Evolutionary conservation across 2,888 invertebrate genomes (phyloP).

Genomic region (Ornithoptera alexandrae): DNA sequence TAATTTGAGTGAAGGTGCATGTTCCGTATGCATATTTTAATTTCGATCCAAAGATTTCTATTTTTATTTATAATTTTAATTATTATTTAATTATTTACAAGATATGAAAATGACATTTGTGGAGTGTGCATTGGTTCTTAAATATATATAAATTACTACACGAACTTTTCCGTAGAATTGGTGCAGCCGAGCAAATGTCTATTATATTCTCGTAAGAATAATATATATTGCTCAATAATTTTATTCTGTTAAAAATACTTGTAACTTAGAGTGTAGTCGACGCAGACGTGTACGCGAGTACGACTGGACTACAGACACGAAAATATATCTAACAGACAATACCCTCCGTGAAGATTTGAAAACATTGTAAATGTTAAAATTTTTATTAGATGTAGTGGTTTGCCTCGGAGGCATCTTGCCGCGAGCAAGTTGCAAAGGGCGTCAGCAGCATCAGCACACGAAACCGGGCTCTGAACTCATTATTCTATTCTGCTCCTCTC

Average conservation of each 20-base stretch:
- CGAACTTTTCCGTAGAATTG: slow-evolving; percentile 73
- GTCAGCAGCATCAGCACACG: slow-evolving; percentile 58
- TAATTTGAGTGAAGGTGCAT: slow-evolving; percentile 73
- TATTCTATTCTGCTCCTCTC: slow-evolving; percentile 53
- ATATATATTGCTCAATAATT: slow-evolving; percentile 77
- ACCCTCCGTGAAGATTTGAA: slow-evolving; percentile 75
- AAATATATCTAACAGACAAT: slow-evolving; percentile 75
- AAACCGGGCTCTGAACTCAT: slow-evolving; percentile 53
- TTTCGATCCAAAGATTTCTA: slow-evolving; percentile 78
- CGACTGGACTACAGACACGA: slow-evolving; percentile 67
- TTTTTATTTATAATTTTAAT: slow-evolving; percentile 55
- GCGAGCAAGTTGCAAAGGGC: slow-evolving; percentile 61
- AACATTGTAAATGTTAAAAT: slow-evolving; percentile 66
- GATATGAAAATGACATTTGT: slow-evolving; percentile 73
- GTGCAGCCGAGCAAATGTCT: slow-evolving; percentile 79
- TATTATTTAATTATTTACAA: slow-evolving; percentile 51
- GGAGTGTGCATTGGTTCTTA: slow-evolving; percentile 77
- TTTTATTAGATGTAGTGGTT: slow-evolving; percentile 75
- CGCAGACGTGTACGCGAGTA: slow-evolving; percentile 57
- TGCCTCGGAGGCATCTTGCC: slow-evolving; percentile 68
- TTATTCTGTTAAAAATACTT: slow-evolving; percentile 77
- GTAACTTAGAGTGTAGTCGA: slow-evolving; percentile 72
- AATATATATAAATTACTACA: slow-evolving; percentile 60
- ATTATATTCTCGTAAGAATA: slow-evolving; percentile 74
- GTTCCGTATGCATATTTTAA: slow-evolving; percentile 74